Evolutionary conservation across 2,113 vertebrate species (phyloP).

Genomic region (Coptodon bakossiorum): DNA sequence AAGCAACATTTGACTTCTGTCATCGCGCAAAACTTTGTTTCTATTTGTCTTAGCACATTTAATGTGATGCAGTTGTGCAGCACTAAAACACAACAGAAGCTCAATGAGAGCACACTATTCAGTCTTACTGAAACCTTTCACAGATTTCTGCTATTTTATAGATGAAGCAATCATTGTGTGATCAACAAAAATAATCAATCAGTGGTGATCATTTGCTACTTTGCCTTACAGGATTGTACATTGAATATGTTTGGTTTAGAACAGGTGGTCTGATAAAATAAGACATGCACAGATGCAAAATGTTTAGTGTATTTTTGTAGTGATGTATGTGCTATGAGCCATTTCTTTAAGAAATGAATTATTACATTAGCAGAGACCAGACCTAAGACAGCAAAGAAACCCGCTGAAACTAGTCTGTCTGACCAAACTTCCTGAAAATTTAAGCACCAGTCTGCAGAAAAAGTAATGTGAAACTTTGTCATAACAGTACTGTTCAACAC

Average conservation of each 20-base stretch:
- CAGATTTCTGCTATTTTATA: not conserved
- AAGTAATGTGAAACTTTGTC: not conserved
- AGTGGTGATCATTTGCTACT: not conserved
- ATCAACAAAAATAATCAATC: not conserved
- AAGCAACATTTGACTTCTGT: not conserved
- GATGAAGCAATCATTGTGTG: not conserved
- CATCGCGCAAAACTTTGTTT: not conserved
- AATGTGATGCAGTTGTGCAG: not conserved
- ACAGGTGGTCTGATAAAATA: not conserved
- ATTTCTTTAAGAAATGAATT: not conserved
- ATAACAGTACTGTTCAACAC: not conserved
- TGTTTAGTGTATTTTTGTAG: not conserved
- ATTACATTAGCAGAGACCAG: fast-evolving
- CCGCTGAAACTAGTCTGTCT: not conserved
- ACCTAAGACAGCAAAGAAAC: not conserved
- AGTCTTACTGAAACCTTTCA: not conserved
- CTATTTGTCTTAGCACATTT: not conserved
- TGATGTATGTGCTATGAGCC: fast-evolving
- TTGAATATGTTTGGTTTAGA: not conserved
- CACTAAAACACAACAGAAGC: not conserved
- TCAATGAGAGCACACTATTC: not conserved
- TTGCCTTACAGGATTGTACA: not conserved
- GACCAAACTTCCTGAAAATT: not conserved
- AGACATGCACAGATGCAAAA: not conserved
- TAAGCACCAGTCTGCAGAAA: not conserved